Conservation (phyloP, 1,140 invertebrate genomes). For the Arctopsyche grandis region DNA sequence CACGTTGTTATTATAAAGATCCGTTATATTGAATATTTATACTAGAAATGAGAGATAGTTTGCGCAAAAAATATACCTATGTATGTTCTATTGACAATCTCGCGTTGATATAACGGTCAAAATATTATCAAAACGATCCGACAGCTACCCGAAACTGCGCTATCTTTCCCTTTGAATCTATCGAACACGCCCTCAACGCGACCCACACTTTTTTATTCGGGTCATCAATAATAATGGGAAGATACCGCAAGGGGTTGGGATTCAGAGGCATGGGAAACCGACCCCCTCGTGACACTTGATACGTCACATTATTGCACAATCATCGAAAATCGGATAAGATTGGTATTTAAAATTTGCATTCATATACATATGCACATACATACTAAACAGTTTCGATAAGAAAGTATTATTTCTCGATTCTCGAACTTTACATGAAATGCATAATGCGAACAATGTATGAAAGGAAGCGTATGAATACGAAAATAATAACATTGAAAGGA, state of each 20-base stretch:
- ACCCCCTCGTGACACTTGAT: constrained; percentile 6
- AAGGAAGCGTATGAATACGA: no score
- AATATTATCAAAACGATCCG: constrained; percentile 43
- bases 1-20: no score
- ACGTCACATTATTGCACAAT: constrained; percentile 6
- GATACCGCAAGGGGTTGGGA: constrained; percentile 11
- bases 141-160: constrained; percentile 22
- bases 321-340: background rate
- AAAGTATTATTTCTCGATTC: background rate
- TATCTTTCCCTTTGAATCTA: constrained; percentile 18
- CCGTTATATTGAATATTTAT: no score
- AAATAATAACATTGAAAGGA: no score
- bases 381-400: background rate
- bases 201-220: constrained; percentile 42
- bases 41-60: background rate
- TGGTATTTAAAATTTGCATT: background rate
- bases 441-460: no score
- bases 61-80: background rate
- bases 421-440: no score
- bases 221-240: constrained; percentile 16
- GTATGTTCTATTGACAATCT: background rate
- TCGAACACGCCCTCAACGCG: constrained; percentile 34
- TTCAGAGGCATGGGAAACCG: background rate
- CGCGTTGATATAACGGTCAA: constrained; percentile 34
- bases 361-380: no score